Evolutionary conservation across 2,113 vertebrate genomes (phyloP).

Genomic region (Upupa epops): DNA sequence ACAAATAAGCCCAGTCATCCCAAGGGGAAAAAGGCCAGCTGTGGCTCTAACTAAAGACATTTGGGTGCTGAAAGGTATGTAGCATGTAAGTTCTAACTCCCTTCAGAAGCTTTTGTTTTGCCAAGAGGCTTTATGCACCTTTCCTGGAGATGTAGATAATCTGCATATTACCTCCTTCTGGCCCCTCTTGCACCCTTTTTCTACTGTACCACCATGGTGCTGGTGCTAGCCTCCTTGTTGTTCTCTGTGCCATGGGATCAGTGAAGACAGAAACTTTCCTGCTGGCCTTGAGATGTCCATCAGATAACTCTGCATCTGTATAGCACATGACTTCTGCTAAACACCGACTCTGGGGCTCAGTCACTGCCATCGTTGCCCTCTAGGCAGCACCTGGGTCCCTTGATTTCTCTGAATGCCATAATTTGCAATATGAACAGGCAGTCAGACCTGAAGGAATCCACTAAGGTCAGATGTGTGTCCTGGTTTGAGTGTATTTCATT

Average conservation of each 20-base stretch:
- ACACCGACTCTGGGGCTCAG: background rate
- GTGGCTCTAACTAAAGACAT: background rate
- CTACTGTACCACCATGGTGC: rapidly evolving
- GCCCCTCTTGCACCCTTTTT: background rate
- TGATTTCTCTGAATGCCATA: background rate
- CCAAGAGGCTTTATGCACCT: background rate
- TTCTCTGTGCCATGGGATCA: rapidly evolving
- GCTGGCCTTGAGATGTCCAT: background rate
- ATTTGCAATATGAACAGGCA: background rate
- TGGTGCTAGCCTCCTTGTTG: background rate
- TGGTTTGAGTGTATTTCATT: background rate
- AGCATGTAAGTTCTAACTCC: background rate
- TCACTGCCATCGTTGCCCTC: background rate
- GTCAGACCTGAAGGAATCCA: background rate
- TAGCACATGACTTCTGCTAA: background rate
- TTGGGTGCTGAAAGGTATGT: background rate
- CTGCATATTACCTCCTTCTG: background rate
- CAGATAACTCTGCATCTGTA: background rate
- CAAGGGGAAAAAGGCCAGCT: background rate
- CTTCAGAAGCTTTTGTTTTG: background rate
- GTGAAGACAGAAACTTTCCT: background rate
- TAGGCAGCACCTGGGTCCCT: background rate
- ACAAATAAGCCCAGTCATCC: background rate
- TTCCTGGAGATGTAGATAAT: background rate
- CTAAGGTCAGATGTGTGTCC: background rate